Evolutionary conservation across 2,888 invertebrate species (phyloP).

Genomic region (Eupeodes latifasciatus): DNA sequence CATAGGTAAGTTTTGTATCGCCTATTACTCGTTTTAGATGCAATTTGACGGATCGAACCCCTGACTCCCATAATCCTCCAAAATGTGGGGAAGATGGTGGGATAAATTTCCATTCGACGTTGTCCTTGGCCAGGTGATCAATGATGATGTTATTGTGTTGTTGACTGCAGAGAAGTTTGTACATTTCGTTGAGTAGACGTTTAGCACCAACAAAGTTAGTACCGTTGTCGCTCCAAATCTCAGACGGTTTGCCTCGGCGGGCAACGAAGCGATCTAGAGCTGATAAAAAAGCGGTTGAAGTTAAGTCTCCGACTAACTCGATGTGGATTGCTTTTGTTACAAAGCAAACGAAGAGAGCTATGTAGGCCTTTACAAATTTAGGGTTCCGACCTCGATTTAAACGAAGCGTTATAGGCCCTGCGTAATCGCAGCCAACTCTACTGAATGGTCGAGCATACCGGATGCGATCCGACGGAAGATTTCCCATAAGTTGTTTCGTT

Average conservation of each 20-base stretch:
- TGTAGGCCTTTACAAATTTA: no score
- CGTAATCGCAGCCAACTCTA: constrained; percentile 52
- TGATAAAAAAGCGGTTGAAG: not conserved
- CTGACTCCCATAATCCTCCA: no score
- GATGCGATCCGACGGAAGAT: constrained; percentile 38
- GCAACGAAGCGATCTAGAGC: constrained; percentile 51
- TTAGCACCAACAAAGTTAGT: constrained; percentile 68
- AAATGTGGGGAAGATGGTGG: no score
- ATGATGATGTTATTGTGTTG: not conserved
- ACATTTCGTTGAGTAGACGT: constrained; percentile 39
- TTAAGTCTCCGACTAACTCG: no score
- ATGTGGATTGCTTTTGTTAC: no score
- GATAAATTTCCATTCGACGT: constrained; percentile 8
- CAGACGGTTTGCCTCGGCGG: constrained; percentile 47
- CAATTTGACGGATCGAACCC: no score
- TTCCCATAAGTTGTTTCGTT: no score
- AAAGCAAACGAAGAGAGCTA: no score
- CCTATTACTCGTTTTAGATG: no score
- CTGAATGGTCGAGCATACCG: constrained; percentile 51
- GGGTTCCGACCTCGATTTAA: no score
- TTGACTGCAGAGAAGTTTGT: not conserved
- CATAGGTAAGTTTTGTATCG: no score
- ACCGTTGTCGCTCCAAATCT: constrained; percentile 52
- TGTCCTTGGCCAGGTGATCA: constrained; percentile 19
- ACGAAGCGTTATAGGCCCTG: no score